A percentile compares a stretch with the other conserved stretches of the same genome.
These are phyloP conservation scores for Tinamus guttatus DNA, from an alignment of 2,113 vertebrate species.

Conservation along the genomic window DNA sequence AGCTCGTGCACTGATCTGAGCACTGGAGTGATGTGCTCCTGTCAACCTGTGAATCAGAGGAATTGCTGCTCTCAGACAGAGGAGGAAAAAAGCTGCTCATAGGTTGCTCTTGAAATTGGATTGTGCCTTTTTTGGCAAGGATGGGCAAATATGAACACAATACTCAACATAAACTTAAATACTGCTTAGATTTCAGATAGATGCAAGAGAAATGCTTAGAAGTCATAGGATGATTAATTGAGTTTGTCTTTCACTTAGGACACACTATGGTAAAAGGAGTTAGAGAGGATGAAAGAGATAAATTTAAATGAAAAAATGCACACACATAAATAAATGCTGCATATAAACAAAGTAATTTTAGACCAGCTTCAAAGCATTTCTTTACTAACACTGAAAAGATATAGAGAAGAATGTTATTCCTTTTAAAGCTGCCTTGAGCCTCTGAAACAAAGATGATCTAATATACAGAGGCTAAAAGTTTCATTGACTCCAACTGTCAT, in stretches of 20 bases:
- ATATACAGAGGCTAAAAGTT: slow-evolving; percentile 1
- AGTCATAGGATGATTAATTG: slow-evolving; percentile 55
- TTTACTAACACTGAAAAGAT: not conserved
- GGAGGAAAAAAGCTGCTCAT: slow-evolving; percentile 54
- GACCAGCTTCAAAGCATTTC: not conserved
- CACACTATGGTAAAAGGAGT: slow-evolving; percentile 25
- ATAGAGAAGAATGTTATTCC: not conserved
- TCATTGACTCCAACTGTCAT: not conserved
- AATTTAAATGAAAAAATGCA: slow-evolving; percentile 50
- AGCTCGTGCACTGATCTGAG: slow-evolving; percentile 68
- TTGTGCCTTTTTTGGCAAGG: slow-evolving; percentile 18
- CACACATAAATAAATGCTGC: slow-evolving; percentile 38
- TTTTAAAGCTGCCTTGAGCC: not conserved
- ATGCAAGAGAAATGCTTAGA: slow-evolving; percentile 38
- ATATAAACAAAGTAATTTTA: slow-evolving; percentile 50
- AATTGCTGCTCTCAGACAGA: slow-evolving; percentile 61
- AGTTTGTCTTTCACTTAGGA: slow-evolving; percentile 62
- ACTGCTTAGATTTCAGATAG: slow-evolving; percentile 45
- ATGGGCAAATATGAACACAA: slow-evolving; percentile 39
- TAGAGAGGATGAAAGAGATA: slow-evolving; percentile 45
- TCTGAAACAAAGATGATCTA: not conserved
- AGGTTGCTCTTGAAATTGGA: slow-evolving; percentile 61
- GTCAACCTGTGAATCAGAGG: slow-evolving; percentile 73
- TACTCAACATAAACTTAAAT: slow-evolving; percentile 58
- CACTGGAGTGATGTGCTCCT: slow-evolving; percentile 72